Percentiles rank a stretch among this genome's conserved stretches.
phyloP scores from a whole-genome alignment of 2,113 vertebrate species.

The Phrynocephalus versicolor region DNA sequence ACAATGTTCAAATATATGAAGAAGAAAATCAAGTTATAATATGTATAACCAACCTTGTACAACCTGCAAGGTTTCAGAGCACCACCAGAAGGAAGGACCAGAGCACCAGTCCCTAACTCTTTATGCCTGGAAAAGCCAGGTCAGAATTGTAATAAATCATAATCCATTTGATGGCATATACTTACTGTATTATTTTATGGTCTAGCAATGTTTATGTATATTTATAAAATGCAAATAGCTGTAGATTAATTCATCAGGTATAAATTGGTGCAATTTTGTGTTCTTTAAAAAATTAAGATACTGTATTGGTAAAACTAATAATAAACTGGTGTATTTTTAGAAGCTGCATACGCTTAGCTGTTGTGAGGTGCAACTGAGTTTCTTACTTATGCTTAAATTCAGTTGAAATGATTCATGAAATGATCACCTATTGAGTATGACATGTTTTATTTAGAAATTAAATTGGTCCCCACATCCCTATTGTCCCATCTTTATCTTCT shows the following conservation, averaged over 20 bases:
- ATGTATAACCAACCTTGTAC: too few species aligned
- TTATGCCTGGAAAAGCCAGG: too few species aligned
- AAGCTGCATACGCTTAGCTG: not conserved
- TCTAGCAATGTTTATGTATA: not conserved
- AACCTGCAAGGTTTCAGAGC: too few species aligned
- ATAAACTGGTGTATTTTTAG: not conserved
- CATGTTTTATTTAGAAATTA: too few species aligned
- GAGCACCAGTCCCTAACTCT: too few species aligned
- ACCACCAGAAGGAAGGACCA: too few species aligned
- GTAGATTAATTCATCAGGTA: not conserved
- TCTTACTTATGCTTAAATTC: not conserved
- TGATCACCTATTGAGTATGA: not conserved
- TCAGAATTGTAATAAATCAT: too few species aligned
- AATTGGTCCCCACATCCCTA: too few species aligned
- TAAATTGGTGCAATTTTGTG: not conserved
- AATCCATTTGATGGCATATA: too few species aligned
- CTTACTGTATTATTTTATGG: too few species aligned
- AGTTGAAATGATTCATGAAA: not conserved
- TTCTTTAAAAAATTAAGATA: not conserved
- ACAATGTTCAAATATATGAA: not conserved
- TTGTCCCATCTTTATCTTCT: too few species aligned
- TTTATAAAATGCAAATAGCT: not conserved
- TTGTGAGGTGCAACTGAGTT: not conserved
- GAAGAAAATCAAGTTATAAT: too few species aligned
- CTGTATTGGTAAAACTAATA: not conserved